Evolutionary conservation across 2,888 invertebrate species (phyloP), one percentile per base, ranked within the genome.

Genomic region (Cephus runcator): DNA sequence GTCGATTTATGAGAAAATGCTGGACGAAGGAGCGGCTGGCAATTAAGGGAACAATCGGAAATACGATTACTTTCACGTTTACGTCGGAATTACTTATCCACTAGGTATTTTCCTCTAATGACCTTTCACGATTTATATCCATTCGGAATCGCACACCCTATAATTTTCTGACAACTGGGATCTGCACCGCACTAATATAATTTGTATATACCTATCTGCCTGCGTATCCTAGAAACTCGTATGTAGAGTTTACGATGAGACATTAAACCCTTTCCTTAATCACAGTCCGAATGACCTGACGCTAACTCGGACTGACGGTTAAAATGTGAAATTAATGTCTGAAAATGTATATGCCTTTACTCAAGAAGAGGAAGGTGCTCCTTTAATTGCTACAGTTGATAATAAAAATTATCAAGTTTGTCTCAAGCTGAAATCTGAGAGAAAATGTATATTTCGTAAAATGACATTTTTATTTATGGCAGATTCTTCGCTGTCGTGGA

Each of bases 1-100:
- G 92, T 83, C 69, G 34, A 74, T 56, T 56, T 56, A 56, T 56
- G 56, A 56, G 56, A 56, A 56, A 56, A 56, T 56, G 2, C 23
- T 23, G 56, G 9, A 23, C 56, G 23, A 56, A 9, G 56, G 56
- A 23, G 56, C 23, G 56, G 56, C 56, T 56, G 56, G 56, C 56
- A 56, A 56, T 56, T 56, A 56, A 2, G 9, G 56, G 56, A 56
- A 56, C 56, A 56, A 56, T 23, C 56, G 56, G 56, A 56, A 56
- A 56, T 56, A 56, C 56, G 56, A 56, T 56, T 56, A 56, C 56
- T 56, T 56, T 56, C 23, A 56, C 56, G 6, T 56, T 56, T 56
- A 56, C 23, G 23, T 23, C 56, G 9, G 23, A 56, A 56, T 56
- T 56, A 56, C 56, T 56, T 56, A 56, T 56, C 56, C 56, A 23